Percentiles rank a stretch among this genome's conserved stretches.
Evolutionary conservation across 2,888 invertebrate genomes (phyloP).

Genomic region (Tetragonula carbonaria): DNA sequence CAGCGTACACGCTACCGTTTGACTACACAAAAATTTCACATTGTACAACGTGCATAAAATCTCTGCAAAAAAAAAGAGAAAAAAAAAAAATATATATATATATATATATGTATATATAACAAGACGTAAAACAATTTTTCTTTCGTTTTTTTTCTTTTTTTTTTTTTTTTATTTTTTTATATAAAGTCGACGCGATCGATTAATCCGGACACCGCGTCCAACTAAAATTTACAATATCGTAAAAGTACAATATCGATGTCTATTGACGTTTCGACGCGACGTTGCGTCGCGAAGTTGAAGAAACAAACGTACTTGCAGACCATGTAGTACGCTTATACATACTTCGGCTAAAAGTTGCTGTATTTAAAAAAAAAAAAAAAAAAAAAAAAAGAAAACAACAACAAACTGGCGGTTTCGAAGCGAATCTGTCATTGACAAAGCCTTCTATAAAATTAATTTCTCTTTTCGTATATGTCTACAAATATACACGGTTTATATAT

Average conservation of each 20-base stretch:
- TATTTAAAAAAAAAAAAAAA: no score
- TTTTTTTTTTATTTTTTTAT: not conserved
- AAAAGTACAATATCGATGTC: slow-evolving; percentile 21
- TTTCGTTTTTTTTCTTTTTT: no score
- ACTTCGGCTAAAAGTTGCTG: no score
- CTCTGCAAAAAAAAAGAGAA: slow-evolving; percentile 51
- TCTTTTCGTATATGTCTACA: slow-evolving; percentile 31
- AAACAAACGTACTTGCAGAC: not conserved
- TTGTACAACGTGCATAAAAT: slow-evolving; percentile 58
- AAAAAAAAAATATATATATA: slow-evolving; percentile 35
- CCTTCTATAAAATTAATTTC: slow-evolving; percentile 50
- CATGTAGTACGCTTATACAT: not conserved
- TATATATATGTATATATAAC: slow-evolving; percentile 39
- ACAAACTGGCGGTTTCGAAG: slow-evolving; percentile 33
- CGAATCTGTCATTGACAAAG: slow-evolving; percentile 59
- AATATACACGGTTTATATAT: slow-evolving; percentile 33
- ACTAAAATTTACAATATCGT: slow-evolving; percentile 38
- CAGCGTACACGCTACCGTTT: slow-evolving; percentile 17
- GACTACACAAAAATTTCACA: slow-evolving; percentile 50
- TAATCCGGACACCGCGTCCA: slow-evolving; percentile 13
- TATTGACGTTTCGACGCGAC: not conserved
- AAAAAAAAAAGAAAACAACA: not conserved
- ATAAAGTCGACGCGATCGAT: slow-evolving; percentile 43
- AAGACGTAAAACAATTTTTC: slow-evolving; percentile 52
- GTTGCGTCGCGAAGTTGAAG: not conserved